Evolutionary conservation across 2,113 vertebrate species (phyloP), one percentile per base, ranked within the genome.

Genomic region (Oostethus manadensis): DNA sequence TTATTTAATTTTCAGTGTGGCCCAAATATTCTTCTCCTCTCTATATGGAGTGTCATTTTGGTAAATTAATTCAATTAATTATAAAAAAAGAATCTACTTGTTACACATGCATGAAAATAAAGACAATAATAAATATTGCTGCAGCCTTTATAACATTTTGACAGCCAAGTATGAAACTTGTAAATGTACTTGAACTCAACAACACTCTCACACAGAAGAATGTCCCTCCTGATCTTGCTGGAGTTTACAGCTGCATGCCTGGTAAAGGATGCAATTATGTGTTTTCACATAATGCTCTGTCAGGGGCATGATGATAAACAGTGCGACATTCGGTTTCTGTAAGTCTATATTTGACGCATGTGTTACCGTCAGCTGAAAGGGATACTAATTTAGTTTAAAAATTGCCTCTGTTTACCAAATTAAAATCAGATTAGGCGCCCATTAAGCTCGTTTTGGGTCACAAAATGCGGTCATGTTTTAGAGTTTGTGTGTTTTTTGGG

Each of bases 221-320:
- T 68, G 55, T 49, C 64, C 29, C 35, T 68, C 65, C 70, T 56
- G 73, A 64, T 62, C 43, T 35, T 72, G 51, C 58, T 47, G 40
- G 50, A 68, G 56, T 74, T 79, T 74, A 62, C 56, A 61, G 66
- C 63, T 57, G 60, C 56, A 66, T 73, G 56, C 58, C 40, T 43
- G 60, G 62, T 70, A 67, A 76, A 70, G 44, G 64, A 78, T 64
- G 61, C 62, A 78, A 58, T 70, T 60, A 66, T 73, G 54, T 50
- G 60, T 54, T 64, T 83, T 79, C 75, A 64, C 61, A 77, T 74
- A 81, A 80, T 72, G 58, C 64, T 67, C 62, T 53, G 53, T 62
- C 59, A 66, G 70, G 70, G 73, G 63, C 55, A 51, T 68, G 62
- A 64, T 57, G 59, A 78, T 82, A 73, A 82, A 64, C 64, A 64